Conservation (phyloP, 2,113 vertebrate species). For the Alethe castanea region DNA sequence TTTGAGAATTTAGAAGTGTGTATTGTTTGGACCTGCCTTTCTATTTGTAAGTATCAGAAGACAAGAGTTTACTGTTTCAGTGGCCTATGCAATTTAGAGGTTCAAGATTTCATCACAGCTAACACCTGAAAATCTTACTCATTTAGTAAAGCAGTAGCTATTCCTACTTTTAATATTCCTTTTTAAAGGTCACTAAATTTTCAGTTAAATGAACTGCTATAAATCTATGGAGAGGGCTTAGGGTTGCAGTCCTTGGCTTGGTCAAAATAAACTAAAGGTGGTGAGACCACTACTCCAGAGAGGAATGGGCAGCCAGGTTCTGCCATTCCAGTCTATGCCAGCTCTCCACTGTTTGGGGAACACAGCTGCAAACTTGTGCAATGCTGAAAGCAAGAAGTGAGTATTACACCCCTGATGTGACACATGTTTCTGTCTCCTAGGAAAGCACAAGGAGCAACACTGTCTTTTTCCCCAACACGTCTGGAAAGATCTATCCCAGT, state of each 20-base stretch:
- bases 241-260: background rate
- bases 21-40: background rate
- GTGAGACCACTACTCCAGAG: background rate
- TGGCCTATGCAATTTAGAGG: background rate
- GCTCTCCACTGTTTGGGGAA: background rate
- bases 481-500: background rate
- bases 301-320: background rate
- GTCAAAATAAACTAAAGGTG: background rate
- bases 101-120: background rate
- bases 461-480: accelerated
- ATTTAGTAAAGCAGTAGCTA: background rate
- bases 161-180: background rate
- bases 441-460: background rate
- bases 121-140: background rate
- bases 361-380: background rate
- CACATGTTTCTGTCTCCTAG: background rate
- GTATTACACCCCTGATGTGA: accelerated
- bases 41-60: background rate
- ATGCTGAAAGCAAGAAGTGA: background rate
- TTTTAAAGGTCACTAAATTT: background rate
- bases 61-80: background rate
- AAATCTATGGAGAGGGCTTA: background rate
- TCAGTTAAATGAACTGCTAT: background rate
- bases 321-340: background rate
- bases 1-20: background rate